Base-by-base conservation (phyloP, 2,888 invertebrate genomes). In the Cosmia pyralina region DNA sequence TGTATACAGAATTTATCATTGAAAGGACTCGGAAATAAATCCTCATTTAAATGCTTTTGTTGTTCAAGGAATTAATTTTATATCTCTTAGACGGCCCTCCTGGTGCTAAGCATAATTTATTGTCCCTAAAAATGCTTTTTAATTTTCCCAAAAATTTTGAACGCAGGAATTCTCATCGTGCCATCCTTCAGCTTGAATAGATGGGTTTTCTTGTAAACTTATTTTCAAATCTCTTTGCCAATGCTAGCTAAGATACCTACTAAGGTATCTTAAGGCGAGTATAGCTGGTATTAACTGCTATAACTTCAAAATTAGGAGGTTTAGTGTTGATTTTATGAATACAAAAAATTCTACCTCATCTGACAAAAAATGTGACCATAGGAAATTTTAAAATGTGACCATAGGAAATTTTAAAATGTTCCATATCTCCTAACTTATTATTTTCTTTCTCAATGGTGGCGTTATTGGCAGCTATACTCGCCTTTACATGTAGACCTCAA, bases 61-160 rank as follows among this genome's bases (percentile, higher is more conserved):
- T 82, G 69, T 60, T 66, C 34, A 57, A 58, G 48, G 48, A 77
- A 75, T 72, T 75, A 75, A 70, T 81, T n/a, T 77, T 66, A 85
- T 85, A 63, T 83, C 71, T 72, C 58, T 66, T 69, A 50, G 44
- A 65, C 58, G 48, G 55, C 55, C 71, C 34, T 71, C 58, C 60
- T 78, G 60, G 64, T 72, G 71, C 74, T 57, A 4, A 38, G 52
- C 48, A 50, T 73, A 79, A 86, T 79, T 81, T 75, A 79, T 81
- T 68, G 58, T 77, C 60, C 60, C 76, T 59, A 48, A 58, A 72
- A 79, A 66, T 60, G 46, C 66, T 69, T 66, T 60, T 46, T 15
- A 5, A 48, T 63, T 68, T 71, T 41, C 1, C 13, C n/a, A 8
- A 64, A 67, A 69, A 53, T 34, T 7, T 28, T 38, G 8, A 53